Conservation (phyloP, 2,888 invertebrate genomes). For the Macaria notata region DNA sequence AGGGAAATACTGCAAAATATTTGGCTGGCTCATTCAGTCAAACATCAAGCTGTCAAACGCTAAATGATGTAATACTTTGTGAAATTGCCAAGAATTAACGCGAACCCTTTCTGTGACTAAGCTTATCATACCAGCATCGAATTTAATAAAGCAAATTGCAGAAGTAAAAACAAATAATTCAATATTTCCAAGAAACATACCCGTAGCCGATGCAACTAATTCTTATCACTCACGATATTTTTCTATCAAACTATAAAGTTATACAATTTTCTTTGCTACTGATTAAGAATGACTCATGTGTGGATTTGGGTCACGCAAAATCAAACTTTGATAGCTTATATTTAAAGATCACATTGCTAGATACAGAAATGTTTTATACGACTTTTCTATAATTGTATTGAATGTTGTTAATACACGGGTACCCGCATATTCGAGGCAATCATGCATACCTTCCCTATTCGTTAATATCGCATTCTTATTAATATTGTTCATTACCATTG, state of each 20-base stretch:
- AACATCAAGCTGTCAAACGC: conserved; percentile 26
- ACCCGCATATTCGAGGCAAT: conserved; percentile 71
- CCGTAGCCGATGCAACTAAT: conserved; percentile 28
- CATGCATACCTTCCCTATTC: conserved; percentile 68
- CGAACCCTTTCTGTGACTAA: not conserved
- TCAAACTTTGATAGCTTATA: conserved; percentile 4
- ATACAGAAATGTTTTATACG: conserved; percentile 28
- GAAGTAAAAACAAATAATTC: not conserved
- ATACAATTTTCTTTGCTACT: conserved; percentile 33
- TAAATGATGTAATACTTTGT: conserved; percentile 27
- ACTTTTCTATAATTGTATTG: conserved; percentile 33
- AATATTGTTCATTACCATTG: conserved; percentile 61
- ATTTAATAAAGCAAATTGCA: not conserved
- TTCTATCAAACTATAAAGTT: conserved; percentile 61
- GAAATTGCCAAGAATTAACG: conserved; percentile 6
- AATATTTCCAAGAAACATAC: conserved; percentile 22
- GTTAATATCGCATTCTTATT: conserved; percentile 73
- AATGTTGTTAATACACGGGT: conserved; percentile 55
- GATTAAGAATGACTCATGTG: conserved; percentile 18
- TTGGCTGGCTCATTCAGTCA: not conserved
- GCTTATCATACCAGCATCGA: not conserved
- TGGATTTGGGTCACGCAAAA: conserved; percentile 12
- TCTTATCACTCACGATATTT: conserved; percentile 61
- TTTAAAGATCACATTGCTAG: conserved; percentile 44
- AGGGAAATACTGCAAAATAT: too few species aligned